Evolutionary conservation across 2,888 invertebrate species (phyloP), one percentile per base, ranked within the genome.

Genomic region (Drosophila glabriapex): DNA sequence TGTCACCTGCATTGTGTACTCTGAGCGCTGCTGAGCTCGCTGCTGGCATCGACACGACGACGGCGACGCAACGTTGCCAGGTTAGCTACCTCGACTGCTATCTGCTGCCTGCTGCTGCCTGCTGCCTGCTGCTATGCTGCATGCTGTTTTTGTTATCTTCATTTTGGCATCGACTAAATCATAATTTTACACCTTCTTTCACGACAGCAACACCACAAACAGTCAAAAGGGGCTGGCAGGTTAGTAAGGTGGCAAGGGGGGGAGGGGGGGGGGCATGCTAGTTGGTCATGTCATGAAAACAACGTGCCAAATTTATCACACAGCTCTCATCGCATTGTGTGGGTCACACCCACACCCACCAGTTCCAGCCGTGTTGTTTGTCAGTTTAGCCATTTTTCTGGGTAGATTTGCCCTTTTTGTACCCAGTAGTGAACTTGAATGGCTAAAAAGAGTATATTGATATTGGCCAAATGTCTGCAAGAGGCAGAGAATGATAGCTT

Each of bases 111-210:
- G 43, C 12, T 43, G 43, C 43, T 41, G 43, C 6, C 3, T 14
- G 43, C 43, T 46, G 43, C 22, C 9, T n/a, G 41, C 41, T 39
- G 43, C 22, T 7, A 16, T 46, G 28, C 43, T 71, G 68, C 52
- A 79, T 82, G 76, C 64, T 81, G 75, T 58, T 76, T 62, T 73
- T 83, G 83, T 89, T 85, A 87, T 87, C 90, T 83, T 83, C 79
- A 80, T 86, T 86, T 78, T 79, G 79, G 80, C 73, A 86, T 83
- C 82, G 82, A 85, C 78, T 84, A 90, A 90, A 90, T 90, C 88
- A 90, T 88, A 90, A 83, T 85, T 83, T 88, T 89, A 82, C 90
- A 88, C 90, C 90, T 89, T 83, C 66, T 66, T 69, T 75, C 88
- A 83, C 88, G 85, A 87, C 85, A 72, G 46, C 71, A 49, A 29